Evolutionary conservation across 1,140 invertebrate genomes (phyloP).

Genomic region (Archegozetes longisetosus): DNA sequence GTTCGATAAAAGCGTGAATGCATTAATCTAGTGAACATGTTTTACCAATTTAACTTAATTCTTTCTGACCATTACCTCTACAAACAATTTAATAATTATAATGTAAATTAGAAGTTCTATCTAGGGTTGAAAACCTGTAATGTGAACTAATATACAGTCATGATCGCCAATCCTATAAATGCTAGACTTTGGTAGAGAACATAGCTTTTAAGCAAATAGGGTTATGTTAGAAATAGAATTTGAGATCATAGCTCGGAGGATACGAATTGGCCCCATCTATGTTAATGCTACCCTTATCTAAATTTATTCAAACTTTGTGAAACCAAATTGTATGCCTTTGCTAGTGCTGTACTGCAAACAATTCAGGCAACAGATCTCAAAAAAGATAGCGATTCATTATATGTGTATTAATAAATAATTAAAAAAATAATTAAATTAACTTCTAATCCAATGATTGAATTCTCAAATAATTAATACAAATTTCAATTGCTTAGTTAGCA

Average conservation of each 20-base stretch:
- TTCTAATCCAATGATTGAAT: no score
- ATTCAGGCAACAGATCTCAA: no score
- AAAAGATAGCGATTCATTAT: no score
- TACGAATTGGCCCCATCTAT: neutral
- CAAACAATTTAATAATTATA: neutral
- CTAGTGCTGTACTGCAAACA: no score
- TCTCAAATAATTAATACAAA: no score
- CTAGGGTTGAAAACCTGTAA: neutral
- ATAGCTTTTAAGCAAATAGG: neutral
- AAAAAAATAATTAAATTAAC: no score
- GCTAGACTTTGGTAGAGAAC: neutral
- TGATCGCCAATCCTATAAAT: neutral
- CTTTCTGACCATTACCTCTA: neutral
- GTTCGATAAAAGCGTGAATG: no score
- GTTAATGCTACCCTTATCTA: neutral
- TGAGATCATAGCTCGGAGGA: neutral
- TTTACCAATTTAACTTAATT: neutral
- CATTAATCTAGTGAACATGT: neutral
- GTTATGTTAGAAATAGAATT: neutral
- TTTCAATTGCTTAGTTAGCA: no score
- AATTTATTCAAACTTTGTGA: neutral
- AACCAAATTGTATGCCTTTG: no score
- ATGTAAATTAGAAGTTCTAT: neutral
- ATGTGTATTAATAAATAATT: no score
- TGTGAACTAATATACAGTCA: neutral